Base-by-base conservation (phyloP, 2,113 vertebrate genomes). In the Prinia subflava region DNA sequence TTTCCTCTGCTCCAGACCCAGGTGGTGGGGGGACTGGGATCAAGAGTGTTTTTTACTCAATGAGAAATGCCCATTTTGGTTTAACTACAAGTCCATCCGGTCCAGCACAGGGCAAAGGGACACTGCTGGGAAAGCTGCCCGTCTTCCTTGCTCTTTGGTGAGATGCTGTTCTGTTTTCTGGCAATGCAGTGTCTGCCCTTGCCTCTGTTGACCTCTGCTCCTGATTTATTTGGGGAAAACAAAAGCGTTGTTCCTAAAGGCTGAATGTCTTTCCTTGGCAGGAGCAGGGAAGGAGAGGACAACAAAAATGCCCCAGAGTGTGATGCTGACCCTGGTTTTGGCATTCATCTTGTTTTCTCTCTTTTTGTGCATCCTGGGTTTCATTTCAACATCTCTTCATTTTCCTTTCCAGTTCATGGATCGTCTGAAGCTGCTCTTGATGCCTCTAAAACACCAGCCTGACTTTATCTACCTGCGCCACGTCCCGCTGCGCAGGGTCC, bases 361-460 rank as follows among this genome's bases (percentile, higher is more conserved):
- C n/a, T 11, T 14, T 22, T 31, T 28, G 7, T 33, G 22, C 25
- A 18, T 14, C 53, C 33, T 22, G 53, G 11, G 7, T 62, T 75
- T 70, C 44, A 8, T 44, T 39, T 50, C 69, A 50, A 11, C 3
- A 7, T n/a, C 71, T 7, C 14, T 49, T 80, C 68, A 69, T 67
- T 74, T 83, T 67, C 35, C 7, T 50, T 57, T 59, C 6, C 63
- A 99, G 99, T 99, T 99, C 95, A 99, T 99, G 99, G 99, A 99
- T 87, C 99, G 99, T 15, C 97, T 99, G 57, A 98, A 99, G 97
- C 97, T 99, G 97, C 98, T 99, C 33, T 96, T 99, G 95, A 99
- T 99, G 99, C 99, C 99, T 37, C 98, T 99, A 5, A 99, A 99
- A 83, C 99, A 99, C 92, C 99, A 99, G 95, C 99, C 99, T 2